Conservation (phyloP, 35 echinoderm and acorn worm genomes). For the Patiria miniata region DNA sequence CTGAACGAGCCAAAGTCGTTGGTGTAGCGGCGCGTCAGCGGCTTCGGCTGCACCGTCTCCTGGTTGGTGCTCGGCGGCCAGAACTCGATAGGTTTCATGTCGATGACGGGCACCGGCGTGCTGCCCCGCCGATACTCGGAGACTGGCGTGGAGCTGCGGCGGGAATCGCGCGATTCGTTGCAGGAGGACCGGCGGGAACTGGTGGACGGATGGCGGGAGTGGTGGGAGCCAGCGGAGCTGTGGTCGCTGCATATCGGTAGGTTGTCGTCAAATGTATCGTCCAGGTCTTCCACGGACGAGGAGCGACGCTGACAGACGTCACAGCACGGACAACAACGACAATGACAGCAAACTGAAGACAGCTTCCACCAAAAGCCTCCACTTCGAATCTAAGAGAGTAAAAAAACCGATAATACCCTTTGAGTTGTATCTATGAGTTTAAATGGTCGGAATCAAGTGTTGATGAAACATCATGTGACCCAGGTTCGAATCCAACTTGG, state of each 20-base stretch:
- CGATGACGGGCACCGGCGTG: constrained; percentile 84
- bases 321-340: constrained; percentile 28
- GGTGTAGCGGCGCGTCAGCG: constrained; percentile 71
- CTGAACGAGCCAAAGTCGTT: constrained; percentile 63
- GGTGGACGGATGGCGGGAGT: constrained; percentile 62
- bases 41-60: constrained; percentile 88
- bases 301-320: constrained; percentile 34
- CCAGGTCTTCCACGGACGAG: constrained; percentile 36
- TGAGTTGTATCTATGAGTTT: too few species aligned
- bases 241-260: constrained; percentile 12
- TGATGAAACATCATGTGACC: too few species aligned
- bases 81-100: constrained; percentile 99
- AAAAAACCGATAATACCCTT: too few species aligned
- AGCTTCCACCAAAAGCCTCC: constrained; percentile 41
- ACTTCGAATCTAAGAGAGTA: background rate
- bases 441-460: too few species aligned
- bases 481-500: too few species aligned
- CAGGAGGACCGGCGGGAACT: constrained; percentile 81
- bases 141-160: constrained; percentile 74
- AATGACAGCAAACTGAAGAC: constrained; percentile 25
- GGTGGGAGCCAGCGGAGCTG: background rate
- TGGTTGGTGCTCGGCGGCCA: constrained; percentile 95
- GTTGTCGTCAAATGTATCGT: constrained; percentile 23
- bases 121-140: constrained; percentile 82
- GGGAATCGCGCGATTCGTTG: constrained; percentile 55